Conservation (phyloP, 1,140 invertebrate species). For the Trachymyrmex cornetzi region DNA sequence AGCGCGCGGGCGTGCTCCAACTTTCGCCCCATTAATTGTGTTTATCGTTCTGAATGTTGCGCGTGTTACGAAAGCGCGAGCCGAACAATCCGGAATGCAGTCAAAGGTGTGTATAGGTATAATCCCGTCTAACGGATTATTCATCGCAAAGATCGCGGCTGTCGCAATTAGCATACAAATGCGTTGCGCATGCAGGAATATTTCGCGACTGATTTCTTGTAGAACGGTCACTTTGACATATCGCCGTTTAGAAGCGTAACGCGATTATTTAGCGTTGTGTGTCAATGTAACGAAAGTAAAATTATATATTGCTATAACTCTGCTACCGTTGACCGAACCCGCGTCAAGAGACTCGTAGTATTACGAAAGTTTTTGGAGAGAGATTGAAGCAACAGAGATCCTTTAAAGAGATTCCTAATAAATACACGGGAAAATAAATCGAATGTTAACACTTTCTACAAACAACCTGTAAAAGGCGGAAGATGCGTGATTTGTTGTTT, state of each 20-base stretch:
- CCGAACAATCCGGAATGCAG: constrained; percentile 42
- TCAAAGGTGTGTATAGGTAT: constrained; percentile 23
- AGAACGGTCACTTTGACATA: constrained; percentile 24
- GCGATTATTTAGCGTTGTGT: constrained; percentile 8
- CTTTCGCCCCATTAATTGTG: constrained; percentile 69
- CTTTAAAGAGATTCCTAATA: background rate
- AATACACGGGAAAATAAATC: constrained; percentile 32
- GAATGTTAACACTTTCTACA: constrained; percentile 44
- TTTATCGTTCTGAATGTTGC: constrained; percentile 46
- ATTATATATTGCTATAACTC: background rate
- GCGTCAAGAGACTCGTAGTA: background rate
- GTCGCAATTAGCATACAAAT: constrained; percentile 57
- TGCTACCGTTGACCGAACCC: constrained; percentile 9
- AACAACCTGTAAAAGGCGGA: constrained; percentile 25
- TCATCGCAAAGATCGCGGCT: constrained; percentile 33
- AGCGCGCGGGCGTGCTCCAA: constrained; percentile 1
- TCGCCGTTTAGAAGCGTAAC: constrained; percentile 1
- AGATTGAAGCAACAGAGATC: background rate
- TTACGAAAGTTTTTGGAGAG: background rate
- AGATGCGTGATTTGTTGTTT: constrained; percentile 48
- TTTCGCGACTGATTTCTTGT: constrained; percentile 33
- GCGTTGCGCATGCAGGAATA: constrained; percentile 2
- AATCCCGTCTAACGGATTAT: constrained; percentile 40
- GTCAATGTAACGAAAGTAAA: background rate
- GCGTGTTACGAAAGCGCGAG: constrained; percentile 38